Conservation (phyloP, 2,888 invertebrate species). For the Eilema depressum region DNA sequence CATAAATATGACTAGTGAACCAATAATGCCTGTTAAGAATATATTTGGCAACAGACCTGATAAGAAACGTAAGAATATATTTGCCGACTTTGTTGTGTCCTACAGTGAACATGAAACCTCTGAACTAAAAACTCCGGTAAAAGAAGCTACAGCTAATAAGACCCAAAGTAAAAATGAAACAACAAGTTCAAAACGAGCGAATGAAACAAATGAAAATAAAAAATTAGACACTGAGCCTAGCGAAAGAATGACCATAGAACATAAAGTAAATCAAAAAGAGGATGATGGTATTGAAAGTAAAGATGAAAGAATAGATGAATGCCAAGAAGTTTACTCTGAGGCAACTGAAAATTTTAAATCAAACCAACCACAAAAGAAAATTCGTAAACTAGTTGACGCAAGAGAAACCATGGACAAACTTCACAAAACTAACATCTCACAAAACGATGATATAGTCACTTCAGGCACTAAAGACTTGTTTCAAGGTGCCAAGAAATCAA, state of each 20-base stretch:
- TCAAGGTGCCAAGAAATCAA: neutral
- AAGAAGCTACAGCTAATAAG: neutral
- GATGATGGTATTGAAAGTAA: neutral
- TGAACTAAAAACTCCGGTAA: constrained; percentile 41
- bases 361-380: constrained; percentile 2
- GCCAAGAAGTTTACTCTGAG: neutral
- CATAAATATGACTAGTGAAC: constrained; percentile 54
- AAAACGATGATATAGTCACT: constrained; percentile 1
- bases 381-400: neutral
- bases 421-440: neutral
- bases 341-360: neutral
- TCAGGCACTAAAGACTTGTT: constrained; percentile 5
- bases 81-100: constrained; percentile 72
- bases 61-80: constrained; percentile 74
- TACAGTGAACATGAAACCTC: constrained; percentile 79
- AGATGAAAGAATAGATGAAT: neutral
- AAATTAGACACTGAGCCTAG: neutral
- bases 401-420: neutral
- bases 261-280: neutral
- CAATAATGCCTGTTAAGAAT: constrained; percentile 60
- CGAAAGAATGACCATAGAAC: neutral
- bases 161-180: neutral
- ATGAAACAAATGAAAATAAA: neutral
- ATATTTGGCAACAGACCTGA: constrained; percentile 68
- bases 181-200: neutral